These are phyloP conservation scores for Volucella bombylans DNA, from an alignment of 2,888 invertebrate species.

Conservation along the genomic window DNA sequence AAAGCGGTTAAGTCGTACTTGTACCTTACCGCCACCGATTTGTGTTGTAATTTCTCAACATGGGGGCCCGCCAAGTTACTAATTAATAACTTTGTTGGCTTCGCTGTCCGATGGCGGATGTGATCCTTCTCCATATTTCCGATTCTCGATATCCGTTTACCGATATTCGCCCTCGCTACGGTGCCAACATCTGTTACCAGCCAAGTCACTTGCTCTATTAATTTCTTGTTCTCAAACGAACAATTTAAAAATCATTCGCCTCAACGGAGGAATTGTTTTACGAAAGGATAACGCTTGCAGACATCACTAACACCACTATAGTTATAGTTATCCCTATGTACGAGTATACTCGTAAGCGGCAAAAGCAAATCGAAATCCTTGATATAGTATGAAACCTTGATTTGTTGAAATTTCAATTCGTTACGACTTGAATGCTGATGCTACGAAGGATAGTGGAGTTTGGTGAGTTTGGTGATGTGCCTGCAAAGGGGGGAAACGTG, in stretches of 20 bases:
- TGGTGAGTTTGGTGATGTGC: neutral
- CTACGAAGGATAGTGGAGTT: slow-evolving; percentile 11
- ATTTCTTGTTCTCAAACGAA: slow-evolving; percentile 54
- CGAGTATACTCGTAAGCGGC: slow-evolving; percentile 11
- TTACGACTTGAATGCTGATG: slow-evolving; percentile 55
- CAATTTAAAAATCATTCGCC: slow-evolving; percentile 69
- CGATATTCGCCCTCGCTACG: neutral
- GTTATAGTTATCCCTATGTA: neutral
- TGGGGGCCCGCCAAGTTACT: neutral
- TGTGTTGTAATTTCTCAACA: neutral
- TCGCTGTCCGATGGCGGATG: neutral
- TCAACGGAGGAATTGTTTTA: slow-evolving; percentile 40
- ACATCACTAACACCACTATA: neutral
- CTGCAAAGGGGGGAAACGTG: neutral
- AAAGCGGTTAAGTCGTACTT: slow-evolving; percentile 1
- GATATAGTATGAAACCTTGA: slow-evolving; percentile 59
- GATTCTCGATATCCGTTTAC: neutral
- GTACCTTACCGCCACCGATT: slow-evolving; percentile 13
- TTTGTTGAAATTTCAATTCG: slow-evolving; percentile 67
- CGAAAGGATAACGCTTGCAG: slow-evolving; percentile 27
- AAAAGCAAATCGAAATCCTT: slow-evolving; percentile 19
- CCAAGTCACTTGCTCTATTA: slow-evolving; percentile 56
- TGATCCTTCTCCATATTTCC: neutral
- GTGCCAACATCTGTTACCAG: slow-evolving; percentile 5
- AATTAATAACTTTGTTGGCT: slow-evolving; percentile 17